Conservation (phyloP, 2,113 vertebrate species). For the Gracilinanus agilis region DNA sequence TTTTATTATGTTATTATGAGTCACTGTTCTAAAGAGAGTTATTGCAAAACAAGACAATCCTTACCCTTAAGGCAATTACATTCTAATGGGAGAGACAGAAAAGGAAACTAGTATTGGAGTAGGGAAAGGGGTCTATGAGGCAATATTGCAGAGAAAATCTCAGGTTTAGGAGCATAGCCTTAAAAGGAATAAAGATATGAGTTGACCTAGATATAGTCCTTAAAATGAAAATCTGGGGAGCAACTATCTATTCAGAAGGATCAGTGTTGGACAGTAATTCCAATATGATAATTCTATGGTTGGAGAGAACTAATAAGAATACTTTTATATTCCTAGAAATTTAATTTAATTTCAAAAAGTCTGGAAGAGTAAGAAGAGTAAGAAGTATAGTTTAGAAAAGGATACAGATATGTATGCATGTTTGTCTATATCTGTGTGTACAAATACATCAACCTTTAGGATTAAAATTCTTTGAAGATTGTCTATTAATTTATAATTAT, state of each 20-base stretch:
- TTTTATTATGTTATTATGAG: not conserved
- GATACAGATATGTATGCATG: not conserved
- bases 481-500: too few relatives aligned
- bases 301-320: not conserved
- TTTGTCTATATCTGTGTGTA: not conserved
- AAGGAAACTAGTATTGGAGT: not conserved
- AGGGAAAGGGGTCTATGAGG: too few relatives aligned
- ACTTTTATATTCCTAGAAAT: not conserved
- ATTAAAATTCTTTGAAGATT: too few relatives aligned
- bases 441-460: too few relatives aligned
- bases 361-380: not conserved
- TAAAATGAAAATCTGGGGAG: not conserved
- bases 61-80: not conserved
- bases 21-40: not conserved
- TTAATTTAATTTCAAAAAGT: too few relatives aligned
- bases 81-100: not conserved
- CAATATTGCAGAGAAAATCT: not conserved
- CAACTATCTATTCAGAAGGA: not conserved
- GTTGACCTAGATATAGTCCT: not conserved
- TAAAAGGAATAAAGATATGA: not conserved
- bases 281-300: not conserved
- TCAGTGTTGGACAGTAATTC: not conserved
- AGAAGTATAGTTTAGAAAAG: not conserved
- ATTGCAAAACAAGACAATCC: not conserved
- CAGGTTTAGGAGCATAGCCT: not conserved